Evolutionary conservation across 2,113 vertebrate genomes (phyloP), one percentile per base, ranked within the genome.

Genomic region (Sprattus sprattus): DNA sequence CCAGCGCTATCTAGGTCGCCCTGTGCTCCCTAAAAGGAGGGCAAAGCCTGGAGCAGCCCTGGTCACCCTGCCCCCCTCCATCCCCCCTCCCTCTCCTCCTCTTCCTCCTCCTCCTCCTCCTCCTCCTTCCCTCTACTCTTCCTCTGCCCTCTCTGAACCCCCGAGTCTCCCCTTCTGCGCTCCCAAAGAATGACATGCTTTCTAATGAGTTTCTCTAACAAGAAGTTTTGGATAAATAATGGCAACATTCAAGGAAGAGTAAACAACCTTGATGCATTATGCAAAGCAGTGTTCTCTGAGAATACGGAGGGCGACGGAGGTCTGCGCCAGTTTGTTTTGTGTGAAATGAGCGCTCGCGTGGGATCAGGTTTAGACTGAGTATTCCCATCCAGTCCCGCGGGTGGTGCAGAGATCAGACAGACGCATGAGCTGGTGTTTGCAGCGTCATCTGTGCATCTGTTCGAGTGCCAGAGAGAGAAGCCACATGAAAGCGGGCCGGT

Each of bases 1-100:
- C 84, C 64, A 85, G 67, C 84, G 46, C 86, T 87, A 91, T 91
- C 83, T 90, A 88, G 87, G 91, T 92, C 90, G 90, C 45, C 49
- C 83, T 84, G 82, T 83, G 85, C 82, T 82, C 28, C 15, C 88
- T 82, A 46, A 87, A 86, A 87, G 86, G 47, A 78, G 13, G 64
- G 20, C 25, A 84, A 78, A 39, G 71, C 71, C 71, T 2, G 32
- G 71, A 78, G 71, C 71, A 28, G 64, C 64, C n/a, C 25, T 67
- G 9, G n/a, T 67, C 64, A 67, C 7, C 64, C n/a, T 25, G 32
- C 54, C 57, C 83, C 10, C 3, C 28, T 32, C 28, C 28, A 0
- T 28, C 28, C 10, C 8, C 5, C 64, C 64, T 4, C 64, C 25
- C 10, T 7, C 9, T 9, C 64, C 25, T 13, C 11, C n/a, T 9